Evolutionary conservation across 2,113 vertebrate species (phyloP).

Genomic region (Ptychochromis oligacanthus): DNA sequence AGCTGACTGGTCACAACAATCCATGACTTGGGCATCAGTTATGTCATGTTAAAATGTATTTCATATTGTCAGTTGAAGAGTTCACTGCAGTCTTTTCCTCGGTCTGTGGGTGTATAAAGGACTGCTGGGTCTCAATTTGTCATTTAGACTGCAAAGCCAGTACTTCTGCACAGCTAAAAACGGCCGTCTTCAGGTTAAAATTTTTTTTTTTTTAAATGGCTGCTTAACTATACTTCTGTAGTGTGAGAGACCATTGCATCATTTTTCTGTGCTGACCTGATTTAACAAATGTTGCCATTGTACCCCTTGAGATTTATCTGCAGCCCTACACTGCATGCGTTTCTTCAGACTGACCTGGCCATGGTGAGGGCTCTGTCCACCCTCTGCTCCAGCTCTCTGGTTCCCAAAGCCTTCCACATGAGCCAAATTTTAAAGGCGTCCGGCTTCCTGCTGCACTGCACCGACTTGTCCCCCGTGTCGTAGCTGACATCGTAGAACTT

Average conservation of each 20-base stretch:
- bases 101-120: no score
- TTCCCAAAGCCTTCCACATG: conserved; percentile 88
- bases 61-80: not conserved
- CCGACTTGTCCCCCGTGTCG: conserved; percentile 87
- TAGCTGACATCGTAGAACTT: conserved; percentile 86
- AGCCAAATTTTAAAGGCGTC: conserved; percentile 90
- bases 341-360: conserved; percentile 75
- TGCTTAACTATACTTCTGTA: not conserved
- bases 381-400: conserved; percentile 82
- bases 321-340: no score
- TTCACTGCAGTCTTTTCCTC: not conserved
- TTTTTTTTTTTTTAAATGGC: no score
- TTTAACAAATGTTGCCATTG: not conserved
- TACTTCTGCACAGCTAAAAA: no score
- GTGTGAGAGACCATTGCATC: not conserved
- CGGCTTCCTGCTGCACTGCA: conserved; percentile 87
- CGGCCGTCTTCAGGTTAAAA: no score
- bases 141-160: fast-evolving
- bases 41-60: not conserved
- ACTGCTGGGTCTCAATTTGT: not conserved
- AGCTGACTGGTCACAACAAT: not conserved
- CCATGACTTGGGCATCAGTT: no score
- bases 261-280: not conserved
- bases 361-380: conserved; percentile 84
- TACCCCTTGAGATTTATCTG: not conserved